These are phyloP conservation scores for Harpalus rubripes DNA, from an alignment of 2,888 invertebrate species.

Conservation along the genomic window DNA sequence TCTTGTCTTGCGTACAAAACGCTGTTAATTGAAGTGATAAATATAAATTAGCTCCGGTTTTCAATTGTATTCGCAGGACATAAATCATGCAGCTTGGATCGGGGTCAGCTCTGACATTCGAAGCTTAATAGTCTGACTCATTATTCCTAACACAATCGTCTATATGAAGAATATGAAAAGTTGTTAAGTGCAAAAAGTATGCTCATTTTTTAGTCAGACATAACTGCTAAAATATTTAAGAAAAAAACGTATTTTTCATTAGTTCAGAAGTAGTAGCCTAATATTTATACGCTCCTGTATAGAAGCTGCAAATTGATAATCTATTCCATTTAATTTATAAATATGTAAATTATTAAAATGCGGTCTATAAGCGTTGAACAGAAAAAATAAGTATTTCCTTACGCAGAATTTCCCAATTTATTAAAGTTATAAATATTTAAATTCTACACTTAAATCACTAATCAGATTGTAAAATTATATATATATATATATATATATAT, in stretches of 20 bases:
- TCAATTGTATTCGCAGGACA: constrained; percentile 72
- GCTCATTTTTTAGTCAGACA: no score
- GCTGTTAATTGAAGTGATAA: constrained; percentile 73
- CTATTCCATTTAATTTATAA: neutral
- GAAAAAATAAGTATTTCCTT: no score
- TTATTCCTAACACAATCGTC: neutral
- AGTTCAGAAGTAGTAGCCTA: neutral
- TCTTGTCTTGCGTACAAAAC: constrained; percentile 69
- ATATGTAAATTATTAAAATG: neutral
- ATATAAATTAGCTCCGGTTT: constrained; percentile 73
- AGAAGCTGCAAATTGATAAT: neutral
- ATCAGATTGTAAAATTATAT: no score
- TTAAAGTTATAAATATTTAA: no score
- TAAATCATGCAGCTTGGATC: constrained; percentile 72
- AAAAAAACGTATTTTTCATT: no score
- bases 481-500: no score
- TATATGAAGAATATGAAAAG: neutral
- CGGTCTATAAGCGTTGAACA: no score
- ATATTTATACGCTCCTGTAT: neutral
- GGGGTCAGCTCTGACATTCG: constrained; percentile 69
- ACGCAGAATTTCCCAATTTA: no score
- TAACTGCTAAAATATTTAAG: no score
- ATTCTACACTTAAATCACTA: no score
- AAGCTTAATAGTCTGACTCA: neutral
- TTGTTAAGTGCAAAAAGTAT: neutral